A percentile compares a stretch with the other conserved stretches of the same genome.
phyloP scores from a whole-genome alignment of 2,113 vertebrate genomes.

The Galeopterus variegatus region DNA sequence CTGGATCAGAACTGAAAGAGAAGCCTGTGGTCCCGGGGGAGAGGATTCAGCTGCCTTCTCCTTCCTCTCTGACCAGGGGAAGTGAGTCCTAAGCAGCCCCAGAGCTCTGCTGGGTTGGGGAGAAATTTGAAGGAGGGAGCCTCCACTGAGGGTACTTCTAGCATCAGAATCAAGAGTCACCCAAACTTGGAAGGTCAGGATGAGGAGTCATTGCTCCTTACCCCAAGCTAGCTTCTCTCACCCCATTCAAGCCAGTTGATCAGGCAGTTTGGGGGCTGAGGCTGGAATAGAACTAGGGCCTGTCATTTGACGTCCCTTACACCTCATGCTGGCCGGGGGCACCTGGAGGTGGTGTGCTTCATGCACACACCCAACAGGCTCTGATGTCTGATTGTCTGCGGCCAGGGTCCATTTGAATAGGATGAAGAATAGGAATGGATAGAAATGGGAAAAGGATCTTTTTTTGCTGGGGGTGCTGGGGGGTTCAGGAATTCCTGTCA shows the following conservation, averaged over 20 bases:
- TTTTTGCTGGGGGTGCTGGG: no score
- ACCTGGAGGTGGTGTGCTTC: background rate
- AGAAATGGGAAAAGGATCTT: background rate
- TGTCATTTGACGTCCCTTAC: background rate
- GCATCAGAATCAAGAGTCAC: background rate
- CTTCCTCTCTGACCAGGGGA: background rate
- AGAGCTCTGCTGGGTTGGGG: background rate
- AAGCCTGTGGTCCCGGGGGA: background rate
- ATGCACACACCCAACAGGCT: background rate
- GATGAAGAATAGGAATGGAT: background rate
- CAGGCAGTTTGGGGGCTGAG: background rate
- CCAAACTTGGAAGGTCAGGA: background rate
- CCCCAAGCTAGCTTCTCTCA: conserved; percentile 8
- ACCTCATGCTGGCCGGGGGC: background rate
- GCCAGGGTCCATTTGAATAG: background rate
- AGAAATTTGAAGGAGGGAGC: background rate
- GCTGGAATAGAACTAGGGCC: background rate
- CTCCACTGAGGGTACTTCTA: background rate
- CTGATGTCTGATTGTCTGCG: background rate
- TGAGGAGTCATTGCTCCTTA: background rate
- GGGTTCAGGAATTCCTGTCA: background rate
- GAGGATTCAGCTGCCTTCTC: background rate
- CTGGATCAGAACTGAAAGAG: background rate
- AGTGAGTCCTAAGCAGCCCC: background rate
- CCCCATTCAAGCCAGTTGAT: background rate